Evolutionary conservation across 2,888 invertebrate genomes (phyloP), one percentile per base, ranked within the genome.

Genomic region (Pristionchus maxplancki): DNA sequence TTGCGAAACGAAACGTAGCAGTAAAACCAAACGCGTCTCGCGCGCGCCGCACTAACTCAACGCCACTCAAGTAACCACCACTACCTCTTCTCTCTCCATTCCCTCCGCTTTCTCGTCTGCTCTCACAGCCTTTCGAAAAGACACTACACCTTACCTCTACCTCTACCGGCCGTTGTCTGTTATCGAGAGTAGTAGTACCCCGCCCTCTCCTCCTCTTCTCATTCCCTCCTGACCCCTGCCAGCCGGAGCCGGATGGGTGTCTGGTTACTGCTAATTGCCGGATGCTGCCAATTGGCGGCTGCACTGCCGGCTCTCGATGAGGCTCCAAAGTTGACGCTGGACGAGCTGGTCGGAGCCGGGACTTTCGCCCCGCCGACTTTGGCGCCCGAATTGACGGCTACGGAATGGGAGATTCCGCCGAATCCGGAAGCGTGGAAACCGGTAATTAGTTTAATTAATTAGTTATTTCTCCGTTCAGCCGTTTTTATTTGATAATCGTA

Each of bases 341-440:
- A 83, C 34, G 82, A 83, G 53, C 50, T 83, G 37, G 31, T 83
- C 20, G 82, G 82, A 4, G 53, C 82, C n/a, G 78, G 78, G 3
- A 83, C 82, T 13, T 83, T 53, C 53, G 50, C 82, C 4, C 82
- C 82, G 17, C 50, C 82, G 0, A 83, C 82, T 17, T 3, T 44
- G 9, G 78, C 78, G 0, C 78, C 78, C 0, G 78, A 78, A 5
- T 28, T 31, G 4, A 48, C 78, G 13, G n/a, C 82, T 9, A 50
- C 28, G 20, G 53, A 50, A 9, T 83, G 50, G 50, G 82, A 31
- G 11, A 83, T 83, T n/a, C 82, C 82, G 53, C 53, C 34, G 20
- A 83, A 83, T 53, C 82, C 82, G 9, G 82, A 83, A 24, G 82
- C 82, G 0, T 34, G 78, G n/a, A 44, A 37, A n/a, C n/a, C 28